Percentiles rank a stretch among this genome's conserved stretches.
These are phyloP conservation scores for Silurus glanis DNA, from an alignment of 2,113 vertebrate species.

Conservation along the genomic window DNA sequence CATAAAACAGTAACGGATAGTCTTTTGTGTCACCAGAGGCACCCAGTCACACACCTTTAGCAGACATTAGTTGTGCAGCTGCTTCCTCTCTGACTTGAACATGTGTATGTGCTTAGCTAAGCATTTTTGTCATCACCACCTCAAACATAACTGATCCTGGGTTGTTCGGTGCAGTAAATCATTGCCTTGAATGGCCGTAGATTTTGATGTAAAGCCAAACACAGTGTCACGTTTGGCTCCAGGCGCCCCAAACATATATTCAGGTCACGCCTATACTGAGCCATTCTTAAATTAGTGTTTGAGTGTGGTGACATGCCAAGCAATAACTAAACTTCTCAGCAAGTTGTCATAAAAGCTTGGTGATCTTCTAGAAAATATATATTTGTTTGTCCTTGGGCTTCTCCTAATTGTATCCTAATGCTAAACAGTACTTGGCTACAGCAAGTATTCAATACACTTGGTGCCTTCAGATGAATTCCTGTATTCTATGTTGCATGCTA, in stretches of 20 bases:
- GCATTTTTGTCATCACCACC: conserved; percentile 25
- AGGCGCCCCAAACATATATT: conserved; percentile 11
- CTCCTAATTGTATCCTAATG: background rate
- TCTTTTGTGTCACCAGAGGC: background rate
- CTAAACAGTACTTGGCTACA: background rate
- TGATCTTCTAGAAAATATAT: background rate
- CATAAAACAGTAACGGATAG: background rate
- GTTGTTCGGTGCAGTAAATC: conserved; percentile 13
- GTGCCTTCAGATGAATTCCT: background rate
- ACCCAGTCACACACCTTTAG: background rate
- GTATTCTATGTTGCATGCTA: background rate
- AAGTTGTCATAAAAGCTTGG: background rate
- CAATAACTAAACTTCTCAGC: conserved; percentile 2
- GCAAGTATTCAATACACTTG: background rate
- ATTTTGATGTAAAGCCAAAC: conserved; percentile 30
- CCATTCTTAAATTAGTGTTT: background rate
- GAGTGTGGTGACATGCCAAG: conserved; percentile 25
- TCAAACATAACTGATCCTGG: background rate
- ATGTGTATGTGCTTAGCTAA: conserved; percentile 9
- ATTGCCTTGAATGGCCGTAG: background rate
- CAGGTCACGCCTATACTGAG: conserved; percentile 33
- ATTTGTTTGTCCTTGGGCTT: background rate
- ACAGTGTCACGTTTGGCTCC: conserved; percentile 26
- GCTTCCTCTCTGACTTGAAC: background rate
- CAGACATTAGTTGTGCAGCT: conserved; percentile 4